A percentile compares a stretch with the other conserved stretches of the same genome.
phyloP scores from a whole-genome alignment of 1,140 invertebrate genomes.

The Tribolium madens region DNA sequence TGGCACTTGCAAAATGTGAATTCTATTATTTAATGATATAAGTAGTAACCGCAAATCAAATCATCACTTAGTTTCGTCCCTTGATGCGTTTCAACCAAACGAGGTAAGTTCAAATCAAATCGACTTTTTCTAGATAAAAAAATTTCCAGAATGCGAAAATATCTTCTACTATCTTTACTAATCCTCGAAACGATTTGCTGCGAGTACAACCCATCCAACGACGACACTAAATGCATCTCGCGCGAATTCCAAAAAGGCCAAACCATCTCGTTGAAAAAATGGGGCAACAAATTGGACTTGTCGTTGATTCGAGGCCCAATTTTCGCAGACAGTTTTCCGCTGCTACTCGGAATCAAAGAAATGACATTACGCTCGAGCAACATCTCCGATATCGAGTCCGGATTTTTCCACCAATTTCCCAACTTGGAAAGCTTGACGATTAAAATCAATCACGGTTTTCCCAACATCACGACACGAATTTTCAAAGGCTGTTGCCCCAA shows the following conservation, averaged over 20 bases:
- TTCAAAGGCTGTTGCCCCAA: conserved; percentile 29
- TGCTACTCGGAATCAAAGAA: background rate
- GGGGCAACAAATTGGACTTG: conserved; percentile 18
- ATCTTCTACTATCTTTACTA: background rate
- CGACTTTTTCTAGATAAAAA: background rate
- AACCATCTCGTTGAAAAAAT: background rate
- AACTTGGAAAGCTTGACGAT: conserved; percentile 29
- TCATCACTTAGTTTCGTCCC: background rate
- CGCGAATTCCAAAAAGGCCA: conserved; percentile 22
- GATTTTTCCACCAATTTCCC: conserved; percentile 17
- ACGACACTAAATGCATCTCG: conserved; percentile 25
- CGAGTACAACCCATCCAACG: background rate
- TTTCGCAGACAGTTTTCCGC: conserved; percentile 6
- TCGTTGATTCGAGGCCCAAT: background rate
- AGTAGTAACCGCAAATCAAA: background rate
- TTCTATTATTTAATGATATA: conserved; percentile 31
- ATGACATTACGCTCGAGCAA: conserved; percentile 22
- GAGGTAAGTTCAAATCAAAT: background rate
- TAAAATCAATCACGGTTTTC: conserved; percentile 38
- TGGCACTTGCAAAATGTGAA: conserved; percentile 18
- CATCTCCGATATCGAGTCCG: conserved; percentile 22
- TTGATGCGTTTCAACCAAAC: background rate
- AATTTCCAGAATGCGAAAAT: background rate
- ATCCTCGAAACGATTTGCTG: background rate
- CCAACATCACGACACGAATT: conserved; percentile 2